Conservation (phyloP, 2,888 invertebrate species). For the Blastobasis lacticolella region DNA sequence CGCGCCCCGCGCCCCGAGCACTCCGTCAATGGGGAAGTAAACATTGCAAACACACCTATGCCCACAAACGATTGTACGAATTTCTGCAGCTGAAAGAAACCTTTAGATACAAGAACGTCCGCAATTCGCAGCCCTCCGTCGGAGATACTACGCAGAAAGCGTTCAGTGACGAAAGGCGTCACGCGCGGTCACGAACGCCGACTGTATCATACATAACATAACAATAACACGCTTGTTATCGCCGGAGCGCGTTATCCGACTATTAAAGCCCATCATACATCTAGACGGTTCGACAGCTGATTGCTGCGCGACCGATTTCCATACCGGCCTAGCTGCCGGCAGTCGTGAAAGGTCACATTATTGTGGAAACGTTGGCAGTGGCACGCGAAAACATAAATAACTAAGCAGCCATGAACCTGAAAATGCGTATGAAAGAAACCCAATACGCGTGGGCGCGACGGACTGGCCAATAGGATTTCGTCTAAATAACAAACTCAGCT, state of each 20-base stretch:
- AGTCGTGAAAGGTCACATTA: slow-evolving; percentile 23
- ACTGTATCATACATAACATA: slow-evolving; percentile 12
- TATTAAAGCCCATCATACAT: not conserved
- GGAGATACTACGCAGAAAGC: not conserved
- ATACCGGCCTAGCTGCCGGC: not conserved
- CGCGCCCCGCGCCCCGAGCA: slow-evolving; percentile 33
- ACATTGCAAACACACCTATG: slow-evolving; percentile 25
- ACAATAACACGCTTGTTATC: slow-evolving; percentile 22
- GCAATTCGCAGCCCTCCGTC: not conserved
- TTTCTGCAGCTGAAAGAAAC: slow-evolving; percentile 12
- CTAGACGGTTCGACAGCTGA: slow-evolving; percentile 11
- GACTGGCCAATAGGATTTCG: not conserved
- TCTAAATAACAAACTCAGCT: slow-evolving; percentile 2
- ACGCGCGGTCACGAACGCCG: slow-evolving; percentile 10
- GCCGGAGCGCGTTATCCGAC: slow-evolving; percentile 4
- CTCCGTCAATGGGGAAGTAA: slow-evolving; percentile 61
- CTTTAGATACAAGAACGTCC: slow-evolving; percentile 2
- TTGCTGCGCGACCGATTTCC: slow-evolving; percentile 4
- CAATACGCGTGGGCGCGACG: slow-evolving; percentile 7
- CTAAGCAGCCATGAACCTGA: slow-evolving; percentile 40
- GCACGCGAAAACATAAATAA: slow-evolving; percentile 29
- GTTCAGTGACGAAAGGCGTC: slow-evolving; percentile 15
- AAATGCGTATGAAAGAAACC: slow-evolving; percentile 26
- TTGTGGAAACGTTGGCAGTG: slow-evolving; percentile 23
- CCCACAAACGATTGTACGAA: slow-evolving; percentile 13